phyloP scores from a whole-genome alignment of 1,140 invertebrate genomes.

The Plectrocnemia conspersa region DNA sequence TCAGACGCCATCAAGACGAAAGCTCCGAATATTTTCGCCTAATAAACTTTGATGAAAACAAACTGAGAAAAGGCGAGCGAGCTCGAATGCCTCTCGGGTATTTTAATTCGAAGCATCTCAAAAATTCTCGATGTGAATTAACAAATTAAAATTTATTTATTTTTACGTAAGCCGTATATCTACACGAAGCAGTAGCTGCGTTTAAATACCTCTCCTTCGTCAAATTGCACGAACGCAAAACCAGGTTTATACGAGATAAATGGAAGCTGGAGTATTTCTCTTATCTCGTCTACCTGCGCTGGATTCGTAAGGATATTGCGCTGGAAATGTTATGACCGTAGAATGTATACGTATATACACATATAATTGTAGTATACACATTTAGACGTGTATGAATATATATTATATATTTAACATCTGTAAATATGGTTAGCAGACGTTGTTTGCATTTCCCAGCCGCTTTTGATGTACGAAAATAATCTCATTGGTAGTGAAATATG shows the following conservation, averaged over 20 bases:
- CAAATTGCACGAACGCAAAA: constrained; percentile 4
- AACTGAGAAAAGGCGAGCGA: constrained; percentile 14
- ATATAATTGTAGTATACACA: background rate
- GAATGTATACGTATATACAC: constrained; percentile 10
- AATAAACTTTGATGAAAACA: constrained; percentile 35
- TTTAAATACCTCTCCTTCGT: constrained; percentile 14
- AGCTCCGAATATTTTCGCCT: constrained; percentile 30
- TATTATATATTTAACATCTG: constrained; percentile 7
- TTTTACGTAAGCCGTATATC: background rate
- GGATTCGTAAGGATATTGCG: constrained; percentile 17
- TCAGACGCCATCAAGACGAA: constrained; percentile 15
- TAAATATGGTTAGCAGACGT: background rate
- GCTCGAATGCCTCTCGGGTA: too few species aligned
- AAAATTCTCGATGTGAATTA: constrained; percentile 12
- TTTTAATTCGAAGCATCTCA: too few species aligned
- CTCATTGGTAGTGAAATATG: constrained; percentile 19
- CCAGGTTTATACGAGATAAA: constrained; percentile 13
- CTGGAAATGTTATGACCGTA: too few species aligned
- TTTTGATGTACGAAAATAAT: constrained; percentile 31
- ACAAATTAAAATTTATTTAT: background rate
- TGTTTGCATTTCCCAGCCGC: background rate
- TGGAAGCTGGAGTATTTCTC: constrained; percentile 8
- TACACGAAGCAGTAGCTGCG: background rate
- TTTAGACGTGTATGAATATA: background rate
- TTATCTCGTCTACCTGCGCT: constrained; percentile 23